Percentiles rank a stretch among this genome's conserved stretches.
phyloP scores from a whole-genome alignment of 2,888 invertebrate species.

The Drosophila longiperda region DNA sequence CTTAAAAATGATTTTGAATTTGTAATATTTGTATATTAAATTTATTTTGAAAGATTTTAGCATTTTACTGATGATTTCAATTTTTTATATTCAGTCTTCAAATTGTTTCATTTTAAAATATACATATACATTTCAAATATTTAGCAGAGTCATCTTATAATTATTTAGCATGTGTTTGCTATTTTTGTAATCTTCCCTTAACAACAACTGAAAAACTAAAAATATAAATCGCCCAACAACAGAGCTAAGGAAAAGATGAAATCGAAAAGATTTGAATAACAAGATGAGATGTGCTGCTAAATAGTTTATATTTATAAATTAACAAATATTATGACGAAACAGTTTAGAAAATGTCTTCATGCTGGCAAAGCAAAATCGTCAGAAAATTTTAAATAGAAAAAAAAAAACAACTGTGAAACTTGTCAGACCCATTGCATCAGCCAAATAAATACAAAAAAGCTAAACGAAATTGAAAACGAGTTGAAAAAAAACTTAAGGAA shows the following conservation, averaged over 20 bases:
- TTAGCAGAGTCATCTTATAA: background rate
- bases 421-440: constrained; percentile 45
- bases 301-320: background rate
- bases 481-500: constrained; percentile 11
- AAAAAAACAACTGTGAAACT: constrained; percentile 26
- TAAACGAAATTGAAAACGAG: background rate
- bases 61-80: background rate
- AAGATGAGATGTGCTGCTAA: background rate
- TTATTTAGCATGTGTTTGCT: background rate
- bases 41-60: background rate
- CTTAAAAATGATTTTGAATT: background rate
- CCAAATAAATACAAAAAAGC: constrained; percentile 22
- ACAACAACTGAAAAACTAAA: background rate
- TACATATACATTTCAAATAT: background rate
- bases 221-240: constrained; percentile 5
- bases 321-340: constrained; percentile 42
- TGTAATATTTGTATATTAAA: too few species aligned
- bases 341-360: constrained; percentile 26
- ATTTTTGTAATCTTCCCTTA: background rate
- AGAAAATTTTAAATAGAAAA: background rate
- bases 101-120: background rate
- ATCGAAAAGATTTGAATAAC: constrained; percentile 13
- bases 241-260: background rate
- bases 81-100: background rate
- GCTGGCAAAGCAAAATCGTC: constrained; percentile 34